Evolutionary conservation across 2,113 vertebrate species (phyloP), one percentile per base, ranked within the genome.

Genomic region (Catharus bicknelli): DNA sequence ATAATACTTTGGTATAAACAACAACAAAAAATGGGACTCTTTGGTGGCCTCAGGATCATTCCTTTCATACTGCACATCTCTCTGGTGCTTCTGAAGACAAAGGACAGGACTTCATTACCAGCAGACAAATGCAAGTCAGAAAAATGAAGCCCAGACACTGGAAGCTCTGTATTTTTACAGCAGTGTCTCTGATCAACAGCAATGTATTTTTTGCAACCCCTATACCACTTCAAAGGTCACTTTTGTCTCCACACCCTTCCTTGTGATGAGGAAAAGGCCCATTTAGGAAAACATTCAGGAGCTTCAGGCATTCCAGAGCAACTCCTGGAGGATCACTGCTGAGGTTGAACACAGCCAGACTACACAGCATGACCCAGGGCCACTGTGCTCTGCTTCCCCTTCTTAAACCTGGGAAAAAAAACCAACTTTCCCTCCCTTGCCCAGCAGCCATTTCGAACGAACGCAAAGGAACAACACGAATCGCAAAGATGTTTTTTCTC

Each of bases 1-100:
- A 97, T 88, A 97, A 96, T 96, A 95, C 89, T 97, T 77, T 18
- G 54, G 29, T 96, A 95, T 91, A 95, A 96, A 97, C 96, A 95
- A 96, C 96, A 97, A 97, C 93, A 96, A 96, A 97, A 89, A 94
- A 86, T 4, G 9, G 74, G 93, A 67, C 55, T 94, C 73, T 89
- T 51, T 22, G 42, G 79, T 86, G 93, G 90, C 83, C 80, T 75
- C 63, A 27, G 68, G 77, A 62, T 95, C 90, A 3, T 80, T 91
- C 78, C 90, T 96, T 97, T 96, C 70, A 95, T 95, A 94, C 58
- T 59, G 61, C 74, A 53, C 81, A 51, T 91, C 84, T 96, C 93
- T 91, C 94, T 70, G 53, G 90, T 61, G 95, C 96, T 97, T 95
- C 55, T 94, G 95, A 96, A 95, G 91, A 95, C 93, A 95, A 96